Percentiles rank a stretch among this genome's conserved stretches.
These are phyloP conservation scores for Quadroppia sp. DNA, from an alignment of 2,888 invertebrate genomes.

Conservation along the genomic window DNA sequence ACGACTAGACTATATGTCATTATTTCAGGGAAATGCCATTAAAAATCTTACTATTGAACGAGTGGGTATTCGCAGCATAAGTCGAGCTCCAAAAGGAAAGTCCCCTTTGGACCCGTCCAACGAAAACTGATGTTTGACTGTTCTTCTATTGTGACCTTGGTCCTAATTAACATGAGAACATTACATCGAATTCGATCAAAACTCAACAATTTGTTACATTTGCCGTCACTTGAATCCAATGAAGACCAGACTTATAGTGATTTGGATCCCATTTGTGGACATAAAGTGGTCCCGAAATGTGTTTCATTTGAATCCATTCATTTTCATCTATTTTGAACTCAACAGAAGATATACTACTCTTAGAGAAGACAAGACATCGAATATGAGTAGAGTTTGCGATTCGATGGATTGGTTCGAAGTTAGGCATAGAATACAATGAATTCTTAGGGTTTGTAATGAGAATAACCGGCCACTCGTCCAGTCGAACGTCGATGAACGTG, in stretches of 20 bases:
- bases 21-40: slow-evolving; percentile 47
- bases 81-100: slow-evolving; percentile 65
- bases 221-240: slow-evolving; percentile 58
- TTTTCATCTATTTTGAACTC: slow-evolving; percentile 64
- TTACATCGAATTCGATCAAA: neutral
- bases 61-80: slow-evolving; percentile 61
- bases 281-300: slow-evolving; percentile 67
- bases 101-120: slow-evolving; percentile 66
- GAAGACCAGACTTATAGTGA: slow-evolving; percentile 63
- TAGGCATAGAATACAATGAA: slow-evolving; percentile 67
- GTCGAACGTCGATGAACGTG: slow-evolving; percentile 73
- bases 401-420: slow-evolving; percentile 66
- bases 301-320: slow-evolving; percentile 63
- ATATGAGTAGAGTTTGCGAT: slow-evolving; percentile 70
- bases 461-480: slow-evolving; percentile 72
- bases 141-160: slow-evolving; percentile 47
- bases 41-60: slow-evolving; percentile 27
- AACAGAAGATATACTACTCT: slow-evolving; percentile 61
- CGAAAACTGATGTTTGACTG: slow-evolving; percentile 68
- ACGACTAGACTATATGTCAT: too few species aligned
- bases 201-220: slow-evolving; percentile 44
- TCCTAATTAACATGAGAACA: slow-evolving; percentile 30
- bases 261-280: slow-evolving; percentile 68
- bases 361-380: slow-evolving; percentile 56
- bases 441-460: slow-evolving; percentile 88